A percentile compares a stretch with the other conserved stretches of the same genome.
phyloP scores from a whole-genome alignment of 1,140 invertebrate species.

The Callitettix versicolor region DNA sequence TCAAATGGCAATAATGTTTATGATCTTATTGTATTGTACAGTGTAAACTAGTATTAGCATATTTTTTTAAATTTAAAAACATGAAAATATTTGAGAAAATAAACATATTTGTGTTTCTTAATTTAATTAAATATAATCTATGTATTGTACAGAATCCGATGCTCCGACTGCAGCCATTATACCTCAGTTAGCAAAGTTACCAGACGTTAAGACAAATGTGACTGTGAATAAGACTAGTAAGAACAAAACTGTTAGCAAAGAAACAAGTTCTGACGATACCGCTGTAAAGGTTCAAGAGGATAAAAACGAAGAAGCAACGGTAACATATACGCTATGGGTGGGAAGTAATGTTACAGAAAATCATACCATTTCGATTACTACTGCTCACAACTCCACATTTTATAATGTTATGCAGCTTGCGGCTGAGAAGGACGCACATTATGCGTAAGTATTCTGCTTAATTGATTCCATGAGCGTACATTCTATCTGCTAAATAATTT shows the following conservation, averaged over 20 bases:
- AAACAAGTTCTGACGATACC: no score
- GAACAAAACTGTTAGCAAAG: no score
- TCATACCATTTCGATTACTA: conserved; percentile 53
- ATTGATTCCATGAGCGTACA: no score
- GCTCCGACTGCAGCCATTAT: conserved; percentile 7
- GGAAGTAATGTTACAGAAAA: conserved; percentile 70
- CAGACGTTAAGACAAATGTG: not conserved
- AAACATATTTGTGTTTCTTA: no score
- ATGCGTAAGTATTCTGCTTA: conserved; percentile 28
- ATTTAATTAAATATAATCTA: not conserved
- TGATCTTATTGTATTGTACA: no score
- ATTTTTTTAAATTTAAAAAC: no score
- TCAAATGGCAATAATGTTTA: no score
- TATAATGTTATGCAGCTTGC: conserved; percentile 76
- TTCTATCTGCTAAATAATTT: no score
- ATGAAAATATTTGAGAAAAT: no score
- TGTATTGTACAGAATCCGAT: conserved; percentile 6
- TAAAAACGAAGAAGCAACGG: conserved; percentile 41
- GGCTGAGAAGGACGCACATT: conserved; percentile 52
- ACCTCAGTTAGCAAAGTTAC: not conserved
- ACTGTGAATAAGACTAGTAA: not conserved
- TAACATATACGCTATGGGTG: conserved; percentile 77
- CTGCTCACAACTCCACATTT: conserved; percentile 65
- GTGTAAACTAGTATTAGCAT: no score
- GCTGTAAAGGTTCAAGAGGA: not conserved